phyloP scores from a whole-genome alignment of 2,797 vertebrate genomes.

The Enteromius viviparus region DNA sequence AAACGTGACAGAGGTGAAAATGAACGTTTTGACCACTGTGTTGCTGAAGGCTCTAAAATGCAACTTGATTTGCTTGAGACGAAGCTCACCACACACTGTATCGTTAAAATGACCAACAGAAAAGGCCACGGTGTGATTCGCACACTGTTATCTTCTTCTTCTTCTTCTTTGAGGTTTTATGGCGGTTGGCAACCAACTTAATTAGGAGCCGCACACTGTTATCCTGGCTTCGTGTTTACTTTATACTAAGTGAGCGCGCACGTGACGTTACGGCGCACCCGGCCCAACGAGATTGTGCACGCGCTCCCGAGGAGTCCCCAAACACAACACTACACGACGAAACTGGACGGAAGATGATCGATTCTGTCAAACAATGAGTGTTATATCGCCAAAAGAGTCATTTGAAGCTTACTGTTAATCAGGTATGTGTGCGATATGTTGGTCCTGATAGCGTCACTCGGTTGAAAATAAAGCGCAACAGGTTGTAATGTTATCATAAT shows the following conservation, averaged over 20 bases:
- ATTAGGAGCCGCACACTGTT: neutral
- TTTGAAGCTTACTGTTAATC: neutral
- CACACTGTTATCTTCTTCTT: neutral
- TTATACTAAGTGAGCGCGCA: constrained; percentile 46
- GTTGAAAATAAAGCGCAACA: constrained; percentile 61
- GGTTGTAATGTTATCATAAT: constrained; percentile 49
- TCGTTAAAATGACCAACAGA: neutral
- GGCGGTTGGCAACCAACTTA: no score
- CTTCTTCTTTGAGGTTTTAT: no score
- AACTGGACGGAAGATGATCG: neutral
- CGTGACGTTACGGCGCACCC: constrained; percentile 16
- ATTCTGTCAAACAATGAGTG: constrained; percentile 27
- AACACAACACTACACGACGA: neutral
- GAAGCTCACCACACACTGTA: neutral
- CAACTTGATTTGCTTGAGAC: neutral
- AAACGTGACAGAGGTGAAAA: neutral
- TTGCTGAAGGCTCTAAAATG: neutral
- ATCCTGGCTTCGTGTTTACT: neutral
- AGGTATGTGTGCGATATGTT: constrained; percentile 38
- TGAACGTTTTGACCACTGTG: neutral
- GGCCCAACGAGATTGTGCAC: neutral
- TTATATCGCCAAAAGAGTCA: neutral
- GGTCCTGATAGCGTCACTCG: neutral
- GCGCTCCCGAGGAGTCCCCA: constrained; percentile 33
- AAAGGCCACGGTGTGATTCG: neutral